These are phyloP conservation scores for Chionodraco myersi DNA, from an alignment of 2,113 vertebrate genomes.

Conservation along the genomic window DNA sequence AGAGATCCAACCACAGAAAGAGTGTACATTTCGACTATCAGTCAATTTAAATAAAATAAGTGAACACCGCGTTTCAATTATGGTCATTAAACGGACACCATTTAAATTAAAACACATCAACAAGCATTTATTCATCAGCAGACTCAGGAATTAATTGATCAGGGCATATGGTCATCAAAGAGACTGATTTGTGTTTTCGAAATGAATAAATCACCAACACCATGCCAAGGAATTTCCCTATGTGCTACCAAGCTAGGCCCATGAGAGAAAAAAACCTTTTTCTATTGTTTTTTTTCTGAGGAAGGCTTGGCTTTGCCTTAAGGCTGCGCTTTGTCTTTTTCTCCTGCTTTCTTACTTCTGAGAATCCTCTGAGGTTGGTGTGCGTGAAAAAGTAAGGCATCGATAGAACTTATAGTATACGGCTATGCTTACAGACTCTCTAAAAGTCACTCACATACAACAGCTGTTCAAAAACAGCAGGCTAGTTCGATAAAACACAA, in stretches of 20 bases:
- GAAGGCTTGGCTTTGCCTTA: slow-evolving; percentile 49
- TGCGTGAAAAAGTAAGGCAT: slow-evolving; percentile 40
- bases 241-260: neutral
- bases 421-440: slow-evolving; percentile 48
- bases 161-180: slow-evolving; percentile 33
- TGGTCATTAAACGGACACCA: neutral
- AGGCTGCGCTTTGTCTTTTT: slow-evolving; percentile 58
- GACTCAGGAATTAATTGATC: slow-evolving; percentile 19
- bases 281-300: slow-evolving; percentile 29
- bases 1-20: neutral
- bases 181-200: slow-evolving; percentile 25
- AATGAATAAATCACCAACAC: slow-evolving; percentile 49
- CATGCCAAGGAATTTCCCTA: slow-evolving; percentile 10
- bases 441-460: slow-evolving; percentile 34
- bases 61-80: neutral
- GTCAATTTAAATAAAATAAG: neutral
- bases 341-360: slow-evolving; percentile 43
- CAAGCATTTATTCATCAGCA: slow-evolving; percentile 25
- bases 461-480: slow-evolving; percentile 46
- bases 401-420: slow-evolving; percentile 46
- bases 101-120: neutral
- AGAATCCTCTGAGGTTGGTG: slow-evolving; percentile 53
- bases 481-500: slow-evolving; percentile 40
- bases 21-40: neutral
- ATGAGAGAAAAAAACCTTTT: slow-evolving; percentile 39